Base-by-base conservation (phyloP, 2,797 vertebrate species). In the Tokudaia tokunoshimensis region DNA sequence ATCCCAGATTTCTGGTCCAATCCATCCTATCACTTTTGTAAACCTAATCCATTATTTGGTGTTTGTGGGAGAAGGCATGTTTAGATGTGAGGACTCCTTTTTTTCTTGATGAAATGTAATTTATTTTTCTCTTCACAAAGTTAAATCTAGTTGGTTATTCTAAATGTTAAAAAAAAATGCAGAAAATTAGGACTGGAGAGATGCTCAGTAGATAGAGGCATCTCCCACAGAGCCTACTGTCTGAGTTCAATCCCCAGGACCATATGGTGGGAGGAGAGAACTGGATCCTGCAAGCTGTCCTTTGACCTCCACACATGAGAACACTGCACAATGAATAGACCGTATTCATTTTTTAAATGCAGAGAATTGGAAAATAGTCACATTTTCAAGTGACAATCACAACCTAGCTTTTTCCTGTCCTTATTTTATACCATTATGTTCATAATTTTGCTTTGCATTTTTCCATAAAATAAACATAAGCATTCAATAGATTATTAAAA, bases 101-200 rank as follows among this genome's bases (percentile, higher is more conserved):
- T 22, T n/a, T 74, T 37, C 34, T 88, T 74, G 47, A 59, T 78
- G 12, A 67, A 94, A 83, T 74, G 78, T 13, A 78, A 13, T 79
- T 96, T 59, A 65, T 61, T 92, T 89, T 93, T 81, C 41, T 13
- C 41, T 93, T 52, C 70, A 87, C 20, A 78, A 88, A 94, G 65
- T 80, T 92, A 89, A 95, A 80, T 61, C 52, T 76, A 11, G 22
- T 74, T 96, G 92, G 6, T 63, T 94, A 87, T 90, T 90, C 96
- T 93, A 92, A 94, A 86, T 92, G 31, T 92, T 52, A 44, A 89
- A 94, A 91, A 91, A 93, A 86, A 72, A 24, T n/a, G 61, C 22
- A 55, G 41, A 11, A 52, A 80, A 37, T 52, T 72, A 72, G 65
- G 13, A 50, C 65, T 72, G 22, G 84, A 26, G 65, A 19, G 34